Evolutionary conservation across 2,113 vertebrate genomes (phyloP).

Genomic region (Scomber colias): DNA sequence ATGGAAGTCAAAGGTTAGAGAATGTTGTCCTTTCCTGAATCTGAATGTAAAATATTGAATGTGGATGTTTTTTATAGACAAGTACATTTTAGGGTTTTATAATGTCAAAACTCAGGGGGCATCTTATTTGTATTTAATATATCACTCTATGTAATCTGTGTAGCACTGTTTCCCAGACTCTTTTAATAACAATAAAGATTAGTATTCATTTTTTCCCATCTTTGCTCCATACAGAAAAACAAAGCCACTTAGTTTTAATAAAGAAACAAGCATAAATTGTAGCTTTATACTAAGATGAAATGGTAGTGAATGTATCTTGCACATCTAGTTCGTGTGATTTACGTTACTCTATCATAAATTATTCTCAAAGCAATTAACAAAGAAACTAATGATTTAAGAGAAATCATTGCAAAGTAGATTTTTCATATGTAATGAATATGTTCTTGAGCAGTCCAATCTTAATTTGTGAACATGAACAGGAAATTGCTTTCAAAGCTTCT

Average conservation of each 20-base stretch:
- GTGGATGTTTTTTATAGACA: neutral
- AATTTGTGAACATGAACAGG: constrained; percentile 55
- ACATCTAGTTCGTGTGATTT: constrained; percentile 18
- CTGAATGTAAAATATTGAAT: constrained; percentile 36
- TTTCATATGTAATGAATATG: constrained; percentile 45
- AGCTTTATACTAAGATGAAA: constrained; percentile 19
- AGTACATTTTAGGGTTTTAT: neutral
- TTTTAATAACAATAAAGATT: too few relatives aligned
- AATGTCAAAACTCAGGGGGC: neutral
- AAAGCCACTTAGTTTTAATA: constrained; percentile 13
- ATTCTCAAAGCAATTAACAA: constrained; percentile 34
- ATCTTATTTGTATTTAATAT: too few relatives aligned
- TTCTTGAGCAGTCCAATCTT: constrained; percentile 44
- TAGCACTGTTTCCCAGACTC: too few relatives aligned
- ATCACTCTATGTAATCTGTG: too few relatives aligned
- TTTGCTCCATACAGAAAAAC: neutral
- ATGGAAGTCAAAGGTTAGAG: constrained; percentile 55
- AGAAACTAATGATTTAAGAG: constrained; percentile 9
- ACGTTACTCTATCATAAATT: constrained; percentile 23
- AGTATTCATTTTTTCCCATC: too few relatives aligned
- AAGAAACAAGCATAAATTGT: constrained; percentile 9
- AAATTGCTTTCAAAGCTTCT: constrained; percentile 55
- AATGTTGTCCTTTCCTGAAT: constrained; percentile 42
- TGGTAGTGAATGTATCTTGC: constrained; percentile 1
- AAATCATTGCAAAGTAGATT: constrained; percentile 29